These are phyloP conservation scores for Lacerta bilineata DNA, from an alignment of 2,797 vertebrate genomes.

Conservation along the genomic window DNA sequence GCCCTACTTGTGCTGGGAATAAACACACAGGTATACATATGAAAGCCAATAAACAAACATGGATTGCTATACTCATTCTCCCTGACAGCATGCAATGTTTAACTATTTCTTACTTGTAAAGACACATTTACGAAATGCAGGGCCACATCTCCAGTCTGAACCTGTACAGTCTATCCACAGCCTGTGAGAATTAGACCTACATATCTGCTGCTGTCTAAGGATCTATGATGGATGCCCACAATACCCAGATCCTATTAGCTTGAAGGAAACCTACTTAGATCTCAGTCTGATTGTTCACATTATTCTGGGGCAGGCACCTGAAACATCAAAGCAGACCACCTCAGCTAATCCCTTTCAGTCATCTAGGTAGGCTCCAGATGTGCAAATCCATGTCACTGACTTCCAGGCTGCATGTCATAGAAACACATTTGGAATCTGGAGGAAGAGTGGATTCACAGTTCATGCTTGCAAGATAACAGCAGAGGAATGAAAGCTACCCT, in stretches of 20 bases:
- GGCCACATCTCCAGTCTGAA: background rate
- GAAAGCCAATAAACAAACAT: background rate
- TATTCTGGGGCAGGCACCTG: background rate
- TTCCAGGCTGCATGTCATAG: background rate
- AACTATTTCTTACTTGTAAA: background rate
- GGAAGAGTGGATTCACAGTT: background rate
- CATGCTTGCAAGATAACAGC: background rate
- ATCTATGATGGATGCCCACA: background rate
- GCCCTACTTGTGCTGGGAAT: too few relatives aligned
- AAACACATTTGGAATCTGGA: background rate
- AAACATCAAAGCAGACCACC: background rate
- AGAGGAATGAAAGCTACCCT: slow-evolving; percentile 5
- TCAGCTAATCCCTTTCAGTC: background rate
- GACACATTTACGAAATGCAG: background rate
- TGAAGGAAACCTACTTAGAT: background rate
- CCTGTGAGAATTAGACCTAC: background rate
- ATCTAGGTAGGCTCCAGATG: background rate
- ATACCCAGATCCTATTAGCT: background rate
- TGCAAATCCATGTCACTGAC: background rate
- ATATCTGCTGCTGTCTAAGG: background rate
- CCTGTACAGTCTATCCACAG: background rate
- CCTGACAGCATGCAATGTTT: background rate
- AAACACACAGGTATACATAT: background rate
- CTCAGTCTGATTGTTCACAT: background rate
- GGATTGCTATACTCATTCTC: background rate